These are phyloP conservation scores for Darevskia nairensis DNA, from an alignment of 2,797 vertebrate genomes.

Conservation along the genomic window DNA sequence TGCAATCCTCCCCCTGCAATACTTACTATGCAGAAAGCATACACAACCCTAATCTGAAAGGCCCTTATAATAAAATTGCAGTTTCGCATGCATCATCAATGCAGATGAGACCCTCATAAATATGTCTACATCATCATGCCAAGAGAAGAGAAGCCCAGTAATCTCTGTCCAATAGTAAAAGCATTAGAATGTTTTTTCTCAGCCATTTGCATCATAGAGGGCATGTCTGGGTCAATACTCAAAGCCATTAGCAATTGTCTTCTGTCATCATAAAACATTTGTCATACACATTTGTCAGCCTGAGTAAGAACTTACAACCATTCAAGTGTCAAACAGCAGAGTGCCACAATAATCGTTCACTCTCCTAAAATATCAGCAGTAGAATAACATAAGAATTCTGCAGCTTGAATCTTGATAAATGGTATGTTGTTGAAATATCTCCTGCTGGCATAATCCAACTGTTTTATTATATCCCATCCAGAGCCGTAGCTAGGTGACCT, in stretches of 20 bases:
- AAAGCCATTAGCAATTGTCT: conserved; percentile 28
- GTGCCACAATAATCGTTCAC: not conserved
- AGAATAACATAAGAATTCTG: conserved; percentile 9
- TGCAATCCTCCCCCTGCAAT: not conserved
- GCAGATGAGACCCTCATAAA: not conserved
- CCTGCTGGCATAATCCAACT: conserved; percentile 5
- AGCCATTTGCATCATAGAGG: not conserved
- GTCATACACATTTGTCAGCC: conserved; percentile 2
- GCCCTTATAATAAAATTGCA: not conserved
- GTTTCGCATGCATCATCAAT: not conserved
- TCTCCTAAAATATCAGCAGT: conserved; percentile 11
- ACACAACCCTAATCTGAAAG: not conserved
- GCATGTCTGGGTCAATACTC: conserved; percentile 25
- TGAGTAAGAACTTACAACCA: conserved; percentile 13
- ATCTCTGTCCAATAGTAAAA: conserved; percentile 28
- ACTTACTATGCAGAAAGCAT: not conserved
- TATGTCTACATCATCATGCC: not conserved
- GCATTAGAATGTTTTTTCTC: not conserved
- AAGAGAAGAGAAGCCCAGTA: not conserved
- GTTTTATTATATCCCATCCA: not conserved
- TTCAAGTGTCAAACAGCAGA: conserved; percentile 19
- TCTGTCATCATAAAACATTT: conserved; percentile 20
- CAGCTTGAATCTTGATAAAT: conserved; percentile 1
- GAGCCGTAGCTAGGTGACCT: too few relatives aligned
- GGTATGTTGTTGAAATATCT: not conserved